Evolutionary conservation across 1,140 invertebrate genomes (phyloP).

Genomic region (Sipha flava): DNA sequence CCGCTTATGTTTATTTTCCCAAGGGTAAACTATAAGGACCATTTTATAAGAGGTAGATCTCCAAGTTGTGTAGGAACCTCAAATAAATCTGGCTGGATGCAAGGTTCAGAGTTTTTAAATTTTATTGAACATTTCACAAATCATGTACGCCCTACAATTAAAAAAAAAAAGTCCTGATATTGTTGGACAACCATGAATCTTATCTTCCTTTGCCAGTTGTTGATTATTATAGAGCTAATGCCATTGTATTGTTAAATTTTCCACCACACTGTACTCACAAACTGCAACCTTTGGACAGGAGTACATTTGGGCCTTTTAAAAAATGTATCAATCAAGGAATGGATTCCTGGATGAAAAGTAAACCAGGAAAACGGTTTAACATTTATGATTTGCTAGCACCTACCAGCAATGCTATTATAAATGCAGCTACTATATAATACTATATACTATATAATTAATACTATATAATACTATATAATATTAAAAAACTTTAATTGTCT

Average conservation of each 20-base stretch:
- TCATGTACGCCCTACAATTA: slow-evolving; percentile 36
- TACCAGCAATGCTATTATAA: no score
- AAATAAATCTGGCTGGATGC: slow-evolving; percentile 47
- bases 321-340: no score
- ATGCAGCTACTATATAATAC: no score
- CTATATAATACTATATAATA: no score
- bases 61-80: slow-evolving; percentile 43
- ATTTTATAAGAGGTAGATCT: slow-evolving; percentile 40
- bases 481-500: no score
- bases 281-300: slow-evolving; percentile 37
- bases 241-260: slow-evolving; percentile 40
- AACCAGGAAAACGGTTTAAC: no score
- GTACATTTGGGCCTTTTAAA: slow-evolving; percentile 42
- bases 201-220: slow-evolving; percentile 22
- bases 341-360: no score
- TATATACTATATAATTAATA: no score
- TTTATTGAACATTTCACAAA: slow-evolving; percentile 43
- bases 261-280: slow-evolving; percentile 44
- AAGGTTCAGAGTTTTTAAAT: slow-evolving; percentile 42
- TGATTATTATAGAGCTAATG: slow-evolving; percentile 36
- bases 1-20: slow-evolving; percentile 43
- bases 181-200: slow-evolving; percentile 34
- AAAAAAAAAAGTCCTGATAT: slow-evolving; percentile 39
- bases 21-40: slow-evolving; percentile 38
- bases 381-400: no score